Evolutionary conservation across 2,888 invertebrate genomes (phyloP).

Genomic region (Machimus atricapillus): DNA sequence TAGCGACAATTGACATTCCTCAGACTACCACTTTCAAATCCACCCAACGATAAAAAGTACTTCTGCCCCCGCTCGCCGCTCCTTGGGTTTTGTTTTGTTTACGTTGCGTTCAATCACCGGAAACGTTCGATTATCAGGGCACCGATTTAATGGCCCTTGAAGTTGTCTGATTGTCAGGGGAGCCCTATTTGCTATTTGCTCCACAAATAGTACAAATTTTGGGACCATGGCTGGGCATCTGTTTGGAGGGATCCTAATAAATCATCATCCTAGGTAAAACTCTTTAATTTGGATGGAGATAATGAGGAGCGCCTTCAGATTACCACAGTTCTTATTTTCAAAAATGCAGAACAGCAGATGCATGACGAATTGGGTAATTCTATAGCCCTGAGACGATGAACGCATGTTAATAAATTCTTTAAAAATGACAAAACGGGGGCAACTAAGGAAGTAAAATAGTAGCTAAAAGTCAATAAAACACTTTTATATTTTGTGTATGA

Average conservation of each 20-base stretch:
- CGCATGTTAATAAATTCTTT: background rate
- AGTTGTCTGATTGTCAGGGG: background rate
- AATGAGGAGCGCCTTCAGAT: background rate
- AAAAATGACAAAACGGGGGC: background rate
- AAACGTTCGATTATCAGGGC: background rate
- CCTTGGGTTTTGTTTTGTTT: background rate
- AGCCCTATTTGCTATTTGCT: background rate
- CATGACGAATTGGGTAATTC: background rate
- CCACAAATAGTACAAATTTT: background rate
- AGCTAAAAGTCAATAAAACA: no score
- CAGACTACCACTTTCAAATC: background rate
- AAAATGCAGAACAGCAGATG: background rate
- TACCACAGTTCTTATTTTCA: background rate
- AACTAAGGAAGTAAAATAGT: background rate
- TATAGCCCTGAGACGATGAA: background rate
- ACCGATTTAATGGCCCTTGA: slow-evolving; percentile 19
- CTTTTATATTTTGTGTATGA: no score
- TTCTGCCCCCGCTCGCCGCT: background rate
- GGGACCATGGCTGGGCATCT: background rate
- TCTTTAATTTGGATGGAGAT: no score
- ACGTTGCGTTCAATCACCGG: background rate
- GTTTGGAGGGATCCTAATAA: background rate
- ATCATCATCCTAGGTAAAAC: no score
- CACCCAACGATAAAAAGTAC: background rate
- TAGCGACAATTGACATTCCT: background rate